A percentile compares a stretch with the other conserved stretches of the same genome.
Evolutionary conservation across 2,888 invertebrate species (phyloP).

Genomic region (Ectobius pallidus): DNA sequence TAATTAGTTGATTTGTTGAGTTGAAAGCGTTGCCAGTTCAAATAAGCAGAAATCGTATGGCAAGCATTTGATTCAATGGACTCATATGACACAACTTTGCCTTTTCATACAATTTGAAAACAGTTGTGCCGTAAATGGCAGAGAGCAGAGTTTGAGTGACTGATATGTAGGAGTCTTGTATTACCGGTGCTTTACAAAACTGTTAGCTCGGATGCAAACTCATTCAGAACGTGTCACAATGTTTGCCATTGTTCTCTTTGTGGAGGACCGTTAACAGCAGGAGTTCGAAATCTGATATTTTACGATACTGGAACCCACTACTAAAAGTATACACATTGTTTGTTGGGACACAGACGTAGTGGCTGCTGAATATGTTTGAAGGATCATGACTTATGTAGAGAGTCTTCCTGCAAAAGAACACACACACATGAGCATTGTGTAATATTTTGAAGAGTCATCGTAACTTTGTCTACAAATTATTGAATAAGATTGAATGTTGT

Average conservation of each 20-base stretch:
- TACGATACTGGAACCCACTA: not conserved
- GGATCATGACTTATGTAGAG: not conserved
- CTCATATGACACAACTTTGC: not conserved
- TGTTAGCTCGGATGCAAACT: not conserved
- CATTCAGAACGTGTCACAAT: conserved; percentile 9
- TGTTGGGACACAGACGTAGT: not conserved
- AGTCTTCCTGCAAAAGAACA: too few relatives aligned
- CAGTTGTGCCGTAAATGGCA: too few relatives aligned
- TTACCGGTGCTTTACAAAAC: conserved; percentile 3
- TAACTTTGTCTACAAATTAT: not conserved
- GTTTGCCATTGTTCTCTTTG: conserved; percentile 8
- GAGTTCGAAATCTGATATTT: conserved; percentile 19
- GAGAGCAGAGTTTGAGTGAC: too few relatives aligned
- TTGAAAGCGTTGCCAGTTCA: too few relatives aligned
- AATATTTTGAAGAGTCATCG: not conserved
- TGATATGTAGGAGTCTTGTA: too few relatives aligned
- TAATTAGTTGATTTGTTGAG: too few relatives aligned
- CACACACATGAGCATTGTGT: not conserved
- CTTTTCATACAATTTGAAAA: not conserved
- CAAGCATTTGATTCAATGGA: too few relatives aligned
- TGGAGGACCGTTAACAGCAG: not conserved
- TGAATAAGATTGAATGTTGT: too few relatives aligned
- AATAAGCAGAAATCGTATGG: too few relatives aligned
- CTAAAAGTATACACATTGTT: not conserved
- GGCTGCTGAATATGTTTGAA: not conserved